These are phyloP conservation scores for Drosophila colorata DNA, from an alignment of 2,888 invertebrate species.

Conservation along the genomic window DNA sequence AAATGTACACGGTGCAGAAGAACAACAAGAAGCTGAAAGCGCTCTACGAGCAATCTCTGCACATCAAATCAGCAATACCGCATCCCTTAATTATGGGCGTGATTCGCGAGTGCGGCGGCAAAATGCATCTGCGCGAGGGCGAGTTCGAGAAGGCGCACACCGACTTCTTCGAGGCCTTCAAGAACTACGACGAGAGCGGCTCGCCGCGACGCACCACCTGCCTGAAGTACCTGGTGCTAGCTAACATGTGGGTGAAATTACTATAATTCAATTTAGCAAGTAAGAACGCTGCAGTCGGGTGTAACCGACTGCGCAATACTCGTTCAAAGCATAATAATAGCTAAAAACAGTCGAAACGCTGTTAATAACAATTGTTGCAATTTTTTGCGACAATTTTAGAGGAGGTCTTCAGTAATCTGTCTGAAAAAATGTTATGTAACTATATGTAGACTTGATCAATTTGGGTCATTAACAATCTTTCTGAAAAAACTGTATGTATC, in stretches of 20 bases:
- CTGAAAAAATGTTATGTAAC: no score
- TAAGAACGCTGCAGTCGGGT: no score
- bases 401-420: no score
- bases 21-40: constrained; percentile 99
- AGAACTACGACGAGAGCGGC: constrained; percentile 99
- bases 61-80: constrained; percentile 99
- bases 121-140: constrained; percentile 99
- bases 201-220: constrained; percentile 98
- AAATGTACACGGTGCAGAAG: constrained; percentile 99
- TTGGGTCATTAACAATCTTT: no score
- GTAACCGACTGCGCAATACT: no score
- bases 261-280: no score
- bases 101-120: constrained; percentile 99
- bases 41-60: constrained; percentile 98
- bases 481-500: no score
- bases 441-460: no score
- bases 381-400: no score
- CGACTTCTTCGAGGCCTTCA: constrained; percentile 99
- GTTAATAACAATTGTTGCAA: no score
- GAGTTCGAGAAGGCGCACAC: constrained; percentile 99
- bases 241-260: constrained; percentile 94
- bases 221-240: constrained; percentile 98
- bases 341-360: no score
- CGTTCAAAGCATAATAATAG: no score
- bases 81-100: constrained; percentile 99